These are phyloP conservation scores for Lepidocolaptes lacrymiger DNA, from an alignment of 2,797 vertebrate species.

Conservation along the genomic window DNA sequence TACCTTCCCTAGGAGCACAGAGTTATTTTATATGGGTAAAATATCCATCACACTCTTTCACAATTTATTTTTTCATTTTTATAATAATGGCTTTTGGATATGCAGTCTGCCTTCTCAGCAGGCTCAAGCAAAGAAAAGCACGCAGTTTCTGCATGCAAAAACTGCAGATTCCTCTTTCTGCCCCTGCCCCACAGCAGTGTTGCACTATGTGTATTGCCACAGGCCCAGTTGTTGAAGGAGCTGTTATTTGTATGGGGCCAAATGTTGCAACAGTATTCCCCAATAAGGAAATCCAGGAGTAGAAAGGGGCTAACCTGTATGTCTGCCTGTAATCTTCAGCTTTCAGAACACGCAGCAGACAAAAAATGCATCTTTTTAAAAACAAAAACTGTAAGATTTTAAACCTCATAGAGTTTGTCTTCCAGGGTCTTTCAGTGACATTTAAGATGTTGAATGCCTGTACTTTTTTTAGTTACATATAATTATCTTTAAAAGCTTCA, in stretches of 20 bases:
- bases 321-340: background rate
- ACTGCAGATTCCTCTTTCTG: constrained; percentile 19
- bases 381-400: background rate
- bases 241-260: background rate
- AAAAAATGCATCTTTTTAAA: fast-evolving
- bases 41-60: background rate
- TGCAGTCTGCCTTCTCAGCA: background rate
- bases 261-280: background rate
- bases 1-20: background rate
- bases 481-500: background rate
- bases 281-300: background rate
- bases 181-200: background rate
- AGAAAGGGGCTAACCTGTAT: background rate
- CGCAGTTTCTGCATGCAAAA: background rate
- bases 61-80: background rate
- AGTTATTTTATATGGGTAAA: background rate
- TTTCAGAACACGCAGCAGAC: background rate
- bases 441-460: background rate
- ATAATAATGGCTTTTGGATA: background rate
- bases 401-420: background rate
- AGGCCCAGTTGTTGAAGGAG: background rate
- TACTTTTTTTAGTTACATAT: background rate
- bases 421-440: background rate
- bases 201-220: background rate
- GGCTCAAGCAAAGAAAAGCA: background rate